Base-by-base conservation (phyloP, 1,140 invertebrate genomes). In the Bombus ignitus region DNA sequence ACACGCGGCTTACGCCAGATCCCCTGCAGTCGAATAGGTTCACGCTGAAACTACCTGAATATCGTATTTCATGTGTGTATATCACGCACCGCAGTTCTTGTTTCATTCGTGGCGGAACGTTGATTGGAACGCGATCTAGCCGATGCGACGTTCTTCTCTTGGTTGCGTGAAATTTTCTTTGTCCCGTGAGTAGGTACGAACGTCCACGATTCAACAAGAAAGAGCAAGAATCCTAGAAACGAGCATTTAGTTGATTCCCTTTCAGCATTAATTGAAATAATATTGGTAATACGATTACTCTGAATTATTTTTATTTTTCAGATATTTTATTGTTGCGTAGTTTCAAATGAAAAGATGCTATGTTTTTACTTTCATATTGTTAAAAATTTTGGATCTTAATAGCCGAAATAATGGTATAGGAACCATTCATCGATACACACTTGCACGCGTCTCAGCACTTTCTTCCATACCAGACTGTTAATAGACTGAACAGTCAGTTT, bases 21-120 rank as follows among this genome's bases (percentile, higher is more conserved):
- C 65, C 84, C 79, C n/a, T 13, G 37, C 62, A 84, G 75, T 78
- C 86, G 81, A 84, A 87, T 57, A 66, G 78, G 84, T 85, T 75
- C 76, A 68, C 85, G 72, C 15, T 68, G 81, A 78, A 80, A 82
- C 83, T 80, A 81, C 80, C 71, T 68, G 89, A 91, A 91, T 91
- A 91, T 91, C 87, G 84, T 85, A 80, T 89, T 87, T 91, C 89
- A 78, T 62, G 82, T 71, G 87, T 82, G 81, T 82, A 57, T 68
- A 72, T 65, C 59, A 66, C 59, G 44, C 39, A 47, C 25, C 86
- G 57, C 57, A 12, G 66, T 74, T 47, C 37, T 72, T 73, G 79
- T 89, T 85, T 88, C 78, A 37, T 74, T 59, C 76, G 66, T 71
- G 80, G 83, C 83, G 81, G 83, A 70, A 57, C 76, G 80, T 81